These are phyloP conservation scores for Chrysodeixis includens DNA, from an alignment of 2,888 invertebrate species.

Conservation along the genomic window DNA sequence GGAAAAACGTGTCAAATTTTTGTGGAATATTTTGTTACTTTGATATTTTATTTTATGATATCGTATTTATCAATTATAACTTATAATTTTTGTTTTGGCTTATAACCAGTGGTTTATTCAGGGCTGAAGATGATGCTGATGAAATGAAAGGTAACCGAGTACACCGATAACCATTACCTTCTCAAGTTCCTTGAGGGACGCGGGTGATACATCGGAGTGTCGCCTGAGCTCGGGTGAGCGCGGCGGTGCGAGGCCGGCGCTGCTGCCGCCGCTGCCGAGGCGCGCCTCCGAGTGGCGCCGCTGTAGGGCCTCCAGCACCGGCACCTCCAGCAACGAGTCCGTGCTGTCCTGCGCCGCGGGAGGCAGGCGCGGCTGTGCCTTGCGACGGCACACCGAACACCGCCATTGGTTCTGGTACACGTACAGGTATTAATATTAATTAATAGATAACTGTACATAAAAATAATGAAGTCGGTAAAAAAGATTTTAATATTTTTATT, in stretches of 20 bases:
- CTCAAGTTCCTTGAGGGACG: slow-evolving; percentile 96
- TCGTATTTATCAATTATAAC: too few species aligned
- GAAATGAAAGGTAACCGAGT: slow-evolving; percentile 12
- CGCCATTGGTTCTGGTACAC: slow-evolving; percentile 92
- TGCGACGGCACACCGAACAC: slow-evolving; percentile 96
- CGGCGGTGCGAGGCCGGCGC: slow-evolving; percentile 93
- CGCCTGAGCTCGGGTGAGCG: slow-evolving; percentile 94
- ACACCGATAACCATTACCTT: slow-evolving; percentile 90
- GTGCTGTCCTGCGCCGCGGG: slow-evolving; percentile 94
- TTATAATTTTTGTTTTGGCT: too few species aligned
- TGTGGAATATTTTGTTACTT: too few species aligned
- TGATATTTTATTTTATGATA: too few species aligned
- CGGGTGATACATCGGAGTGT: slow-evolving; percentile 96
- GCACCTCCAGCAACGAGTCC: slow-evolving; percentile 95
- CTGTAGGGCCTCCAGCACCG: slow-evolving; percentile 93
- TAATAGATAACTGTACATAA: too few species aligned
- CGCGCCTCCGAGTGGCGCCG: slow-evolving; percentile 94
- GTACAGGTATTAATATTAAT: not conserved
- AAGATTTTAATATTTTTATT: too few species aligned
- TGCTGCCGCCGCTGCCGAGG: slow-evolving; percentile 86
- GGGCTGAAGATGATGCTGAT: too few species aligned
- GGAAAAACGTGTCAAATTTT: too few species aligned
- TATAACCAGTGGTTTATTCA: too few species aligned
- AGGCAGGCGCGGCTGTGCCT: slow-evolving; percentile 93
- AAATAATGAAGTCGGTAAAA: too few species aligned